Conservation (phyloP, 1,140 invertebrate genomes). For the Heliconius hermathena region DNA sequence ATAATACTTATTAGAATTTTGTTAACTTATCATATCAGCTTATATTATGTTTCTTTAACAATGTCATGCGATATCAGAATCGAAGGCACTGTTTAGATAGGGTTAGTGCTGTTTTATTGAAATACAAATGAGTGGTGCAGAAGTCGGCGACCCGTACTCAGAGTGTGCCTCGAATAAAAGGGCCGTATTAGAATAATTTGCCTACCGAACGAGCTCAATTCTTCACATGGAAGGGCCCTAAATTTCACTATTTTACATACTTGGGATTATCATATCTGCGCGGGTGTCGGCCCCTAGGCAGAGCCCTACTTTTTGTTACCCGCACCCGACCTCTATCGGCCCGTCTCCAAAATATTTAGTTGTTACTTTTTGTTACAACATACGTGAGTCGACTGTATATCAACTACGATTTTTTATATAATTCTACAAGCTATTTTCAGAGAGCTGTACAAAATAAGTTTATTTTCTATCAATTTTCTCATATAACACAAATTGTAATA, state of each 20-base stretch:
- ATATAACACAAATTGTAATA: background rate
- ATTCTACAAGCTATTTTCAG: background rate
- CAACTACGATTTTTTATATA: constrained; percentile 46
- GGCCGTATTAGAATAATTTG: constrained; percentile 80
- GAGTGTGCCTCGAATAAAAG: constrained; percentile 79
- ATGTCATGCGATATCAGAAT: constrained; percentile 53
- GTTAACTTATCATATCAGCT: constrained; percentile 5
- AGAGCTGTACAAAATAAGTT: background rate
- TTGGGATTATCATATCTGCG: constrained; percentile 79
- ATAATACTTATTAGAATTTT: background rate
- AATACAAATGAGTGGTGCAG: constrained; percentile 77
- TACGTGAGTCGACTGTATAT: constrained; percentile 76
- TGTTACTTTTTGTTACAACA: constrained; percentile 77
- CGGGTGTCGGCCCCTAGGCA: constrained; percentile 61
- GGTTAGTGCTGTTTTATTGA: constrained; percentile 79
- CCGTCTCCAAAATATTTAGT: constrained; percentile 79
- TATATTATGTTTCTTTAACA: constrained; percentile 35
- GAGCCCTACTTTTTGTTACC: constrained; percentile 73
- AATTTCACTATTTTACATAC: constrained; percentile 82
- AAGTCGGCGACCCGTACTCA: constrained; percentile 56
- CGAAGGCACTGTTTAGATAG: constrained; percentile 75
- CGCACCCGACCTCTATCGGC: constrained; percentile 74
- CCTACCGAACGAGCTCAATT: constrained; percentile 74
- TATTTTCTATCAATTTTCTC: background rate
- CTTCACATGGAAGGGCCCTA: constrained; percentile 80